Conservation (phyloP, 2,113 vertebrate genomes). For the Vireo altiloquus region DNA sequence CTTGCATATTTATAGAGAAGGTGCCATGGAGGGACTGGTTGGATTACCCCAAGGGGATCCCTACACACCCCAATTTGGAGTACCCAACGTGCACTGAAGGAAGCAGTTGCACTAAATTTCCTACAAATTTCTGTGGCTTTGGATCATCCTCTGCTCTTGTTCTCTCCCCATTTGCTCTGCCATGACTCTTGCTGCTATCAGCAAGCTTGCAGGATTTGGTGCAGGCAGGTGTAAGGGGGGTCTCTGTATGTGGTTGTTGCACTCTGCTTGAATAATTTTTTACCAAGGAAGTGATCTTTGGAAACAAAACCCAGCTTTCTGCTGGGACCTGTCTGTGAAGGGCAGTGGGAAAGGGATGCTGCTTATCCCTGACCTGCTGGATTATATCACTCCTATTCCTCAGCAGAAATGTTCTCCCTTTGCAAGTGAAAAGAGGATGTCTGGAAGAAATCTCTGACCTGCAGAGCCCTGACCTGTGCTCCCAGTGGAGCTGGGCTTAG, state of each 20-base stretch:
- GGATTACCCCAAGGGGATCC: not conserved
- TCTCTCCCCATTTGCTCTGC: not conserved
- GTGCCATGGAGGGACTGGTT: not conserved
- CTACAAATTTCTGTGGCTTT: not conserved
- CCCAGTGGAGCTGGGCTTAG: not conserved
- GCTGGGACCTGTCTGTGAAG: not conserved
- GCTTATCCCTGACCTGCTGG: not conserved
- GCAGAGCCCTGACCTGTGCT: not conserved
- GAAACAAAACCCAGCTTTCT: not conserved
- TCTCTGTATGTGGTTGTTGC: not conserved
- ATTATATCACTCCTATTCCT: not conserved
- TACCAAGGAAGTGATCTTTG: not conserved
- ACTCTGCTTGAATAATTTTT: not conserved
- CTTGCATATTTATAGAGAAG: not conserved
- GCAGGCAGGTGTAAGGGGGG: not conserved
- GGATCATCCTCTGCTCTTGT: not conserved
- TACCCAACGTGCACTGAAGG: accelerated
- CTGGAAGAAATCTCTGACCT: not conserved
- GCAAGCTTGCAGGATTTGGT: not conserved
- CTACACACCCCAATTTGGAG: not conserved
- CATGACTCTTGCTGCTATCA: not conserved
- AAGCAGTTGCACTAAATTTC: not conserved
- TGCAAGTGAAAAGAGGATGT: not conserved
- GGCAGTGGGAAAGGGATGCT: not conserved
- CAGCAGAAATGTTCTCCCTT: not conserved